Evolutionary conservation across 1,140 invertebrate genomes (phyloP), one percentile per base, ranked within the genome.

Genomic region (Macrobrachium rosenbergii): DNA sequence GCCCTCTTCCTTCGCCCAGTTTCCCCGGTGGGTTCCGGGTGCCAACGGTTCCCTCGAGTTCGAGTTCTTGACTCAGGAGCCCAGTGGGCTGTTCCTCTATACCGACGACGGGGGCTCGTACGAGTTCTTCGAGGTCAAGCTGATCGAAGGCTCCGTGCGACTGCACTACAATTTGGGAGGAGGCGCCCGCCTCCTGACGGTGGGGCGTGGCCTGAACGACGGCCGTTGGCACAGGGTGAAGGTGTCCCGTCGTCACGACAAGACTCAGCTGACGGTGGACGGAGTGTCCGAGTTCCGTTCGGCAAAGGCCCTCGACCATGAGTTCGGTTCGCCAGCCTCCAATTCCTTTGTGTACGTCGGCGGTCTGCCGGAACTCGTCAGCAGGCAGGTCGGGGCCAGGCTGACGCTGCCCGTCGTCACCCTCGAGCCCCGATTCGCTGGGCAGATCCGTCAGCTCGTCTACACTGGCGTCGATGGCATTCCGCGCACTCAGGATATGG

Each of bases 71-170:
- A 98, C 97, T 7, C 95, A 96, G 81, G 95, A 97, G 91, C 96
- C 96, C 0, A 97, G 97, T 92, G 97, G 97, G 11, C 92, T 98
- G 83, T 92, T 99, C 21, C 93, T 99, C 67, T 98, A 98, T 92
- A 98, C 97, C 2, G 97, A 98, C 91, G 98, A 99, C 91, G 97
- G 97, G 8, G 97, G 97, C 16, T 96, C 96, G 21, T 96, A 97
- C 90, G 97, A 99, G 92, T 99, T 99, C 93, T 97, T 99, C 92
- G 97, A 98, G 92, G 92, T 99, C 77, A 99, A 98, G 91, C 93
- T 99, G 19, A 96, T 99, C 8, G 97, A 98, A 91, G 97, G 97
- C 28, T 95, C 95, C 0, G 92, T 99, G n/a, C 93, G 97, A 76
- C 92, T 98, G 88, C 93, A 97, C 88, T 97, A 97, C 92, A 97